A percentile compares a stretch with the other conserved stretches of the same genome.
These are phyloP conservation scores for Denticeps clupeoides DNA, from an alignment of 2,797 vertebrate genomes.

Conservation along the genomic window DNA sequence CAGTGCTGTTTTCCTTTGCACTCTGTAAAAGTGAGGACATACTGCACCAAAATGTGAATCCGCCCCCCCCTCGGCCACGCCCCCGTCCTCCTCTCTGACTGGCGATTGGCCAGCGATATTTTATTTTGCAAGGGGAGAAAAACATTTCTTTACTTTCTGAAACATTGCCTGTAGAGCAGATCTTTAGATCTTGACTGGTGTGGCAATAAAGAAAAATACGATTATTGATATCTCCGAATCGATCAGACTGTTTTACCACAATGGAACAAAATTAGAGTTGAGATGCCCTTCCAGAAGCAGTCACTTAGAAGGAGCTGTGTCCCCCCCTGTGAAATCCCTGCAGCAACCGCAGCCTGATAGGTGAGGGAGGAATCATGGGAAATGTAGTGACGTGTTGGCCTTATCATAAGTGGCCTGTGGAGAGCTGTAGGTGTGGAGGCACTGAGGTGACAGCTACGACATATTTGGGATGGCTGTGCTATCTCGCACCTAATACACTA, in stretches of 20 bases:
- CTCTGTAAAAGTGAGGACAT: slow-evolving; percentile 70
- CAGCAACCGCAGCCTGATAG: background rate
- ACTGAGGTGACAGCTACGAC: slow-evolving; percentile 29
- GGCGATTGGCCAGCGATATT: slow-evolving; percentile 1
- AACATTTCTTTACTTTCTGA: no score
- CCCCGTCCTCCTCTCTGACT: slow-evolving; percentile 23
- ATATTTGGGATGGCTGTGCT: slow-evolving; percentile 34
- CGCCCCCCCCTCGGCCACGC: slow-evolving; percentile 28
- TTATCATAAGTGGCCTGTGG: slow-evolving; percentile 1
- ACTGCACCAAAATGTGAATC: slow-evolving; percentile 38
- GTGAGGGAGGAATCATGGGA: slow-evolving; percentile 23
- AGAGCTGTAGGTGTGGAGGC: background rate
- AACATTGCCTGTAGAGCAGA: no score
- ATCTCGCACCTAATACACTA: slow-evolving; percentile 43
- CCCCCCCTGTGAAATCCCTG: background rate
- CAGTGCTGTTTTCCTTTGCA: slow-evolving; percentile 78
- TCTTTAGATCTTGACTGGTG: no score
- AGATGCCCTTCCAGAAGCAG: slow-evolving; percentile 24
- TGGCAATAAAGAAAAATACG: no score
- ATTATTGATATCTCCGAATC: slow-evolving; percentile 49
- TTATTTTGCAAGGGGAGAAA: no score
- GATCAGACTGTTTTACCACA: slow-evolving; percentile 45
- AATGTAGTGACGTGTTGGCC: slow-evolving; percentile 12
- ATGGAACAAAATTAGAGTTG: slow-evolving; percentile 28
- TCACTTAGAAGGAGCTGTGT: slow-evolving; percentile 15